A percentile compares a stretch with the other conserved stretches of the same genome.
phyloP scores from a whole-genome alignment of 1,140 invertebrate species.

The Oncopodura yosiiana region DNA sequence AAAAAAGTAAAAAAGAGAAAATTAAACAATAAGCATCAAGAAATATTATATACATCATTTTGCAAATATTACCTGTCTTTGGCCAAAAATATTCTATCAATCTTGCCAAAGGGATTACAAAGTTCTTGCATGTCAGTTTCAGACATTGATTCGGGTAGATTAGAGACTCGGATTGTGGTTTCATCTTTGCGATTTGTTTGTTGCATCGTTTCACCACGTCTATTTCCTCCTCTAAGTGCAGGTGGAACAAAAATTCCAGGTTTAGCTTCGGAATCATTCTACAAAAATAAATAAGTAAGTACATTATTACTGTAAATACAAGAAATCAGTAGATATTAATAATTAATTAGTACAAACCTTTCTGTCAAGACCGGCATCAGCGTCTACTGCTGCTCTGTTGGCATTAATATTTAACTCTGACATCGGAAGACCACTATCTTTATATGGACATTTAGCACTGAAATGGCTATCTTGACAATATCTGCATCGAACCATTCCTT shows the following conservation, averaged over 20 bases:
- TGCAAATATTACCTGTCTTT: slow-evolving; percentile 57
- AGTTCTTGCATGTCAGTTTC: slow-evolving; percentile 92
- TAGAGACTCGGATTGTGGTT: slow-evolving; percentile 90
- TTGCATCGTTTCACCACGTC: slow-evolving; percentile 61
- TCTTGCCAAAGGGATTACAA: slow-evolving; percentile 80
- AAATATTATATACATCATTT: background rate
- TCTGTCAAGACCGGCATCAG: slow-evolving; percentile 15
- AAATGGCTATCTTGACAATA: slow-evolving; percentile 94
- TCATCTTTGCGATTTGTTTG: slow-evolving; percentile 56
- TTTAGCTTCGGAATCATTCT: slow-evolving; percentile 31
- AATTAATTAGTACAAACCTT: slow-evolving; percentile 34
- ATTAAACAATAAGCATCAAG: slow-evolving; percentile 8
- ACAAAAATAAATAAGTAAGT: slow-evolving; percentile 9
- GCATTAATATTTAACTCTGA: slow-evolving; percentile 36
- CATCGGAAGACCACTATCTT: slow-evolving; percentile 56
- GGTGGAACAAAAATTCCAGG: slow-evolving; percentile 62
- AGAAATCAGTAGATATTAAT: background rate
- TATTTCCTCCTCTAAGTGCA: slow-evolving; percentile 61
- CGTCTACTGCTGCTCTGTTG: slow-evolving; percentile 37
- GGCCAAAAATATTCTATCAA: slow-evolving; percentile 77
- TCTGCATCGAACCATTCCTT: slow-evolving; percentile 81
- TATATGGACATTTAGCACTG: slow-evolving; percentile 94
- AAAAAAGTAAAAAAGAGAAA: background rate
- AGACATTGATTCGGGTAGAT: slow-evolving; percentile 89
- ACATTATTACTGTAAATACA: background rate